Conservation (phyloP, 64 coral and sea anemone species). For the Astreopora myriophthalma region DNA sequence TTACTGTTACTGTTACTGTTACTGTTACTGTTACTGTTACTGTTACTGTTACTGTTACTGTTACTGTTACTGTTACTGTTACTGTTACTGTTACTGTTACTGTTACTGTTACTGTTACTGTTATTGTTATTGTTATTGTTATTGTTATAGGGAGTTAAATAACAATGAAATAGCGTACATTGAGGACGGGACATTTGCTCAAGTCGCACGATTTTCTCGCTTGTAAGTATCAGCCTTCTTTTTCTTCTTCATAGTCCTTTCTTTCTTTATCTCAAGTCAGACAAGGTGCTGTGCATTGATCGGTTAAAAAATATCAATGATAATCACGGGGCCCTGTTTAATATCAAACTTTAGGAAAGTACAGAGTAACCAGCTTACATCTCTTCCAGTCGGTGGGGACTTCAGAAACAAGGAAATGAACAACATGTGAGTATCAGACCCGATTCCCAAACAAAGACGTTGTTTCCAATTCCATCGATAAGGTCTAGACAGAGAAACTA, state of each 20-base stretch:
- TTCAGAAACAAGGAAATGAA: constrained; percentile 55
- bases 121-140: no score
- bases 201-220: background rate
- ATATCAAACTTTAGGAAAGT: constrained; percentile 11
- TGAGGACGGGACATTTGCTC: constrained; percentile 63
- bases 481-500: no score
- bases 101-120: no score
- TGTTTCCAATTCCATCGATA: no score
- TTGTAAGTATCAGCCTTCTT: constrained; percentile 34
- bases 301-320: background rate
- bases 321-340: no score
- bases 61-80: no score
- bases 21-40: no score
- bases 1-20: no score
- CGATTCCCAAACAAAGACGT: no score
- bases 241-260: background rate
- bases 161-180: constrained; percentile 62
- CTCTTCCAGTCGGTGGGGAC: constrained; percentile 43
- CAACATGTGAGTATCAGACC: constrained; percentile 22
- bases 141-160: constrained; percentile 30
- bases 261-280: background rate
- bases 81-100: no score
- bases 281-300: background rate
- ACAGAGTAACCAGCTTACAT: constrained; percentile 28
- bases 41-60: no score